phyloP scores from a whole-genome alignment of 1,140 invertebrate species.

The Bombus haemorrhoidalis region DNA sequence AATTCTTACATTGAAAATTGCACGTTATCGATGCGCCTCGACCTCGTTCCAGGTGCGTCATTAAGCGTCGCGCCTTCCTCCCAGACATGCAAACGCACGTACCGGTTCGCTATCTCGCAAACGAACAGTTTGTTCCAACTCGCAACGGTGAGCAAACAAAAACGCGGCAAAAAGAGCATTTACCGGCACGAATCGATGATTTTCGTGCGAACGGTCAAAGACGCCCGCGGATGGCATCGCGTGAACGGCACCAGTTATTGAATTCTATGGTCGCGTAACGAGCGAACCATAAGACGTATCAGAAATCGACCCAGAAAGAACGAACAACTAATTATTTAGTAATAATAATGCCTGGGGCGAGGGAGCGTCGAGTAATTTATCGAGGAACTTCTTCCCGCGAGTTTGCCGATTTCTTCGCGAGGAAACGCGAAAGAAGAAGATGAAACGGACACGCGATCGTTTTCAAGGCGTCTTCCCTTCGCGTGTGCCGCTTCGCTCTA shows the following conservation, averaged over 20 bases:
- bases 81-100: neutral
- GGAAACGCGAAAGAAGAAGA: neutral
- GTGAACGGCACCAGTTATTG: constrained; percentile 41
- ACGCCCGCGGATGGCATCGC: constrained; percentile 23
- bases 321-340: constrained; percentile 29
- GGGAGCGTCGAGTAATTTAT: constrained; percentile 2
- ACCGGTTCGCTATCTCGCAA: neutral
- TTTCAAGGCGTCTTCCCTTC: neutral
- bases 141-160: neutral
- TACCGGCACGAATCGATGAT: constrained; percentile 41
- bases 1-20: constrained; percentile 8
- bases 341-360: constrained; percentile 5
- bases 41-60: constrained; percentile 7
- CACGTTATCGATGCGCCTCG: constrained; percentile 18
- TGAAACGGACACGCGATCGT: constrained; percentile 6
- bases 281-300: neutral
- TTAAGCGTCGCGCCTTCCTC: constrained; percentile 21
- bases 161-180: constrained; percentile 3
- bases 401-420: neutral
- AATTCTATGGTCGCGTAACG: constrained; percentile 33
- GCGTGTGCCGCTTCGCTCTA: neutral
- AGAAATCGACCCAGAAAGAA: neutral
- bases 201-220: neutral
- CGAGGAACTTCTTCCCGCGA: neutral
- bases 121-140: constrained; percentile 17